Evolutionary conservation across 2,888 invertebrate genomes (phyloP).

Genomic region (Melanophora roralis): DNA sequence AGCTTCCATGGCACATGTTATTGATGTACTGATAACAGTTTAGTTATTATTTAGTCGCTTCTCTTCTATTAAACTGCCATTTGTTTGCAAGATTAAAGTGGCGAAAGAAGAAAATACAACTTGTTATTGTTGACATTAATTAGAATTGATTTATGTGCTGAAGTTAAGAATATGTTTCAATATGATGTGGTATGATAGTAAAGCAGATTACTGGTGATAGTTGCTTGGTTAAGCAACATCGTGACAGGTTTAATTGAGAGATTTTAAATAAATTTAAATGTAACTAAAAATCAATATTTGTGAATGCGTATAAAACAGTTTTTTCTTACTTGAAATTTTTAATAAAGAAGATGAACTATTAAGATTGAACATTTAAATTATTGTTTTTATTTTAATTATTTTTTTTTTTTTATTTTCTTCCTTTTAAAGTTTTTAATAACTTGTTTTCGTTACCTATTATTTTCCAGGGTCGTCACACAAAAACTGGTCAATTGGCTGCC

Average conservation of each 20-base stretch:
- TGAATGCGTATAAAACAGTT: too few relatives aligned
- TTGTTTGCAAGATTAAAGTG: background rate
- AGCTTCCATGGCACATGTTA: background rate
- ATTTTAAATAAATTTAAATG: background rate
- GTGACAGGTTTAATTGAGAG: background rate
- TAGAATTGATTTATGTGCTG: constrained; percentile 14
- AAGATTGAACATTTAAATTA: too few relatives aligned
- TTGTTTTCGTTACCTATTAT: background rate
- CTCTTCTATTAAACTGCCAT: constrained; percentile 2
- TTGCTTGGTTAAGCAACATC: background rate
- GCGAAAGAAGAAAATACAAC: background rate
- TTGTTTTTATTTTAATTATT: too few relatives aligned
- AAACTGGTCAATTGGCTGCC: constrained; percentile 99
- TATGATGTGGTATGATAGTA: background rate
- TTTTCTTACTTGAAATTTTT: background rate
- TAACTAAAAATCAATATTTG: too few relatives aligned
- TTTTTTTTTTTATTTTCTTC: constrained; percentile 36
- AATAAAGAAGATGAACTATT: too few relatives aligned
- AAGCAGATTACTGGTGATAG: constrained; percentile 21
- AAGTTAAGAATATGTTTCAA: constrained; percentile 12
- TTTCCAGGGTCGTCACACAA: constrained; percentile 98
- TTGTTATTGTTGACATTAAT: constrained; percentile 8
- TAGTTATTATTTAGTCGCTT: background rate
- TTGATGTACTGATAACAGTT: background rate
- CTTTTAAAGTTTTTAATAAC: constrained; percentile 22